These are phyloP conservation scores for Oncorhynchus nerka DNA, from an alignment of 2,113 vertebrate species.

Conservation along the genomic window DNA sequence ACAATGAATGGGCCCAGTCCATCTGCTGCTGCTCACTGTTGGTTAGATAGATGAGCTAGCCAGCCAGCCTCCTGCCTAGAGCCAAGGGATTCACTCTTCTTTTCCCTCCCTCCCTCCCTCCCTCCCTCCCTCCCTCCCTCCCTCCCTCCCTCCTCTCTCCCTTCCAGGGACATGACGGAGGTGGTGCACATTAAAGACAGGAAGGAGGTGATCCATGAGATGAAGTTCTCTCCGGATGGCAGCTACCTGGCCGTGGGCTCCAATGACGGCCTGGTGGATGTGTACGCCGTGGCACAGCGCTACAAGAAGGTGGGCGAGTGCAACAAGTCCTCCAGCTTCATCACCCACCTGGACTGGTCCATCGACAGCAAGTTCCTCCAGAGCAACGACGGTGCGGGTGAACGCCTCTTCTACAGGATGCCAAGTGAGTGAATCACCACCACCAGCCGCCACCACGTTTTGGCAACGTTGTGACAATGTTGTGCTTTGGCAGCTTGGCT, in stretches of 20 bases:
- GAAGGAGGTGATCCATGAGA: slow-evolving; percentile 90
- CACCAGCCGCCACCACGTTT: too few relatives aligned
- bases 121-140: neutral
- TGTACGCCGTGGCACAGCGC: slow-evolving; percentile 84
- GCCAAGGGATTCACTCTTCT: neutral
- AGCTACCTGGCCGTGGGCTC: slow-evolving; percentile 86
- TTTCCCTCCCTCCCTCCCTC: neutral
- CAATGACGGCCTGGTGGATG: slow-evolving; percentile 82
- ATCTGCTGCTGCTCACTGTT: slow-evolving; percentile 8
- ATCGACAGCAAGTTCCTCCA: slow-evolving; percentile 87
- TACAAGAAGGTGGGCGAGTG: slow-evolving; percentile 90
- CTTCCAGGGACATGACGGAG: slow-evolving; percentile 86
- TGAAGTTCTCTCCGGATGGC: slow-evolving; percentile 89
- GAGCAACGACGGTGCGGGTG: slow-evolving; percentile 85
- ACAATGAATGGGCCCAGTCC: slow-evolving; percentile 1
- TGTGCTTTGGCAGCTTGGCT: too few relatives aligned
- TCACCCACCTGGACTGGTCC: slow-evolving; percentile 89
- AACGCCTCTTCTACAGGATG: slow-evolving; percentile 87
- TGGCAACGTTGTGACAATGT: too few relatives aligned
- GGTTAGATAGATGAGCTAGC: neutral
- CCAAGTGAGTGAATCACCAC: slow-evolving; percentile 69
- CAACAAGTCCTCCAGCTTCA: slow-evolving; percentile 84
- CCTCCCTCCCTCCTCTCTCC: neutral
- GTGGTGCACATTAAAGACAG: slow-evolving; percentile 89
- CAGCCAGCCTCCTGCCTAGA: neutral